A percentile compares a stretch with the other conserved stretches of the same genome.
phyloP scores from a whole-genome alignment of 23 tunicate species.

The Halocynthia aurantium region DNA sequence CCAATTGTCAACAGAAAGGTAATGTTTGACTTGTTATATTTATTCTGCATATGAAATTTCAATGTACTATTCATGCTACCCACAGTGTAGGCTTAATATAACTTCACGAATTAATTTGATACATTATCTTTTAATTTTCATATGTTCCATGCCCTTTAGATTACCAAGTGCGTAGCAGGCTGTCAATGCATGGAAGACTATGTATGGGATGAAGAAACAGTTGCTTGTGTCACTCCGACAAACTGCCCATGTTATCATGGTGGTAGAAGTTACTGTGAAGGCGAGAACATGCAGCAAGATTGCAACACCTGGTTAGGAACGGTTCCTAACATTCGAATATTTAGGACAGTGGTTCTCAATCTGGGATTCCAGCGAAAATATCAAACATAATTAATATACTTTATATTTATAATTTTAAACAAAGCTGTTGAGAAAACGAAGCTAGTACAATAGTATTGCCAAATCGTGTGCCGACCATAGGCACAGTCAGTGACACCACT shows the following conservation, averaged over 20 bases:
- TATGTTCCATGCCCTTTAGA: conserved; percentile 14
- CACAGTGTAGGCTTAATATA: background rate
- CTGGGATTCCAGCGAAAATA: too few relatives aligned
- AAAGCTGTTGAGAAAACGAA: too few relatives aligned
- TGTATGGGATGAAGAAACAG: conserved; percentile 71
- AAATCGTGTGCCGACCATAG: too few relatives aligned
- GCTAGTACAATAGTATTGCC: too few relatives aligned
- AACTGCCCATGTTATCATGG: conserved; percentile 95
- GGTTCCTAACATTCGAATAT: too few relatives aligned
- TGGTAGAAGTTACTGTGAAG: conserved; percentile 85
- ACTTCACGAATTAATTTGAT: background rate
- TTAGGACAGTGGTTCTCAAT: too few relatives aligned
- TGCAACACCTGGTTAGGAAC: conserved; percentile 83
- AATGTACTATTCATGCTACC: background rate
- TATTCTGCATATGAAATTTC: background rate
- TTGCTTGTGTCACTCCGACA: conserved; percentile 73
- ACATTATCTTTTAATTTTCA: background rate
- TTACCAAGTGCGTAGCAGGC: conserved; percentile 79
- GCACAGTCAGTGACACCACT: too few relatives aligned
- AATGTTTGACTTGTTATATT: background rate
- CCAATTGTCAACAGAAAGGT: conserved; percentile 85
- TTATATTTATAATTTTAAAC: too few relatives aligned
- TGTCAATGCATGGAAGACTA: conserved; percentile 71
- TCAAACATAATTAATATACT: too few relatives aligned
- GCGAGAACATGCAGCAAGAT: conserved; percentile 94